A percentile compares a stretch with the other conserved stretches of the same genome.
Conservation (phyloP, 2,113 vertebrate genomes). For the Caranx ignobilis region DNA sequence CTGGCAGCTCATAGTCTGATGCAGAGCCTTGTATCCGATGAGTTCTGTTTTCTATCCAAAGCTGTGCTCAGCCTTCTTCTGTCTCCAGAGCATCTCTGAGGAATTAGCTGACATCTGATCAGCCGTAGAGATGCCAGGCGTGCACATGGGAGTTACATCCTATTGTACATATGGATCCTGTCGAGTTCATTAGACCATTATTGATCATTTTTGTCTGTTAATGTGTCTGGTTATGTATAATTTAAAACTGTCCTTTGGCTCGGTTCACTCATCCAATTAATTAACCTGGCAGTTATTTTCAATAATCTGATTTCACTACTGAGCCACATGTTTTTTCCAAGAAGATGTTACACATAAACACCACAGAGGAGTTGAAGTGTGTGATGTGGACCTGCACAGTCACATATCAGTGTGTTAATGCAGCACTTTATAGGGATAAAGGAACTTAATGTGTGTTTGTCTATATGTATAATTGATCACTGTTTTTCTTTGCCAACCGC, state of each 20-base stretch:
- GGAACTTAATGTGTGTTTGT: slow-evolving; percentile 15
- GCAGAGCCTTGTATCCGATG: slow-evolving; percentile 21
- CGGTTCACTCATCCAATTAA: neutral
- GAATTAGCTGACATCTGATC: slow-evolving; percentile 64
- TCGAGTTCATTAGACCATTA: slow-evolving; percentile 21
- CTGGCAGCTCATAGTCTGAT: slow-evolving; percentile 19
- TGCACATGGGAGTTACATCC: slow-evolving; percentile 22
- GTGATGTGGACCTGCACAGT: neutral
- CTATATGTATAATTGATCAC: slow-evolving; percentile 2
- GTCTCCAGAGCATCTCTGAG: slow-evolving; percentile 57
- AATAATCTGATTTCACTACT: slow-evolving; percentile 12
- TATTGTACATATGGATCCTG: slow-evolving; percentile 21
- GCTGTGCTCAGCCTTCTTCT: slow-evolving; percentile 41
- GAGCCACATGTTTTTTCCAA: neutral
- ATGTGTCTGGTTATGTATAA: slow-evolving; percentile 10
- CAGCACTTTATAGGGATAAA: neutral
- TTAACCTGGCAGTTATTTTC: slow-evolving; percentile 12
- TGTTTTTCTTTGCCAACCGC: slow-evolving; percentile 31
- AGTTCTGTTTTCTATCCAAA: slow-evolving; percentile 38
- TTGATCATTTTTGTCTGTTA: slow-evolving; percentile 20
- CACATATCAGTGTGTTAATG: neutral
- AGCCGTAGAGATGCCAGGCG: slow-evolving; percentile 37
- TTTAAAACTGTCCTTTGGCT: slow-evolving; percentile 34
- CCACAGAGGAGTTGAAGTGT: neutral
- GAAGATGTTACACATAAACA: neutral